These are phyloP conservation scores for Drosophila merina DNA, from an alignment of 2,888 invertebrate genomes.

Conservation along the genomic window DNA sequence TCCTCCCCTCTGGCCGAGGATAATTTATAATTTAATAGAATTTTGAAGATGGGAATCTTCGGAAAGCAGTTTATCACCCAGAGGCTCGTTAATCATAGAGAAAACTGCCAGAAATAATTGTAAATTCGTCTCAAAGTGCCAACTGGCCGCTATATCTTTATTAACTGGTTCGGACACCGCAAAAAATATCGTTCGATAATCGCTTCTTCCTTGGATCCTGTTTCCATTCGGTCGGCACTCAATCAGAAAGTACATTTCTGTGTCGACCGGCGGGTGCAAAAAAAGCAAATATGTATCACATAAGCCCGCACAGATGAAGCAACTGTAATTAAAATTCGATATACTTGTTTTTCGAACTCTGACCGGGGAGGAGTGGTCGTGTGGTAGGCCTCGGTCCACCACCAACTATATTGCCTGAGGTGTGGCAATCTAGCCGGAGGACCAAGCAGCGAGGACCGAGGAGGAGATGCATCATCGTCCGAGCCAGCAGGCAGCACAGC, in stretches of 20 bases:
- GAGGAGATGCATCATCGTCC: slow-evolving; percentile 58
- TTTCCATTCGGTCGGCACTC: slow-evolving; percentile 57
- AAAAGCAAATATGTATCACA: slow-evolving; percentile 47
- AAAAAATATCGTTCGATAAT: slow-evolving; percentile 1
- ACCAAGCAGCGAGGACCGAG: background rate
- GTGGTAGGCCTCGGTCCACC: slow-evolving; percentile 16
- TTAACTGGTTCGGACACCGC: background rate
- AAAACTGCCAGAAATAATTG: background rate
- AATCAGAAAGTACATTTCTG: slow-evolving; percentile 78
- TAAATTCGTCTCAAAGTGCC: background rate
- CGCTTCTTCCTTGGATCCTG: background rate
- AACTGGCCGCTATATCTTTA: background rate
- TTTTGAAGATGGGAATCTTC: background rate
- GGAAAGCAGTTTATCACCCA: background rate
- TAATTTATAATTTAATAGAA: background rate
- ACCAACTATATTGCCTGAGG: slow-evolving; percentile 16
- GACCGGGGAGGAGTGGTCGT: background rate
- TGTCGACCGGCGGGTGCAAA: slow-evolving; percentile 52
- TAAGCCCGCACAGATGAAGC: slow-evolving; percentile 56
- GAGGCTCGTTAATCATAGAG: background rate
- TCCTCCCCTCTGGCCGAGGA: background rate
- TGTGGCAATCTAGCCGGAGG: slow-evolving; percentile 4
- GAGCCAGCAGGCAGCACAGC: slow-evolving; percentile 29
- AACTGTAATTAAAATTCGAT: slow-evolving; percentile 81
- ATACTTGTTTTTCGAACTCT: slow-evolving; percentile 70